Base-by-base conservation (phyloP, 2,113 vertebrate genomes). In the Suncus etruscus region DNA sequence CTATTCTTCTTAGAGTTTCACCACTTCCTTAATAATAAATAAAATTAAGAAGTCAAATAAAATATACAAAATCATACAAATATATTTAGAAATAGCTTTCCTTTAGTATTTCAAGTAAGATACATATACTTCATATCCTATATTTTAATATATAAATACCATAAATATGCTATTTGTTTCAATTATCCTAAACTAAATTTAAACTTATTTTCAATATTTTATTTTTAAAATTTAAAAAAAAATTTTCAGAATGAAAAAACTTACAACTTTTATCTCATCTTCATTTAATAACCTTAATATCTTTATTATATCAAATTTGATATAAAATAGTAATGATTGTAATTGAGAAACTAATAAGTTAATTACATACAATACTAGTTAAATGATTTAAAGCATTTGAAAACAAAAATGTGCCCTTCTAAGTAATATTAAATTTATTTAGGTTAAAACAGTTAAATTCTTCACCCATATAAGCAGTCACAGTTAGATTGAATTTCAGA, bases 251-350 rank as follows among this genome's bases (percentile, higher is more conserved):
- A 89, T 84, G 39, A 87, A 16, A 80, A 80, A 31, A 63, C 6
- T 86, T 8, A 79, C 3, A 92, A 83, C 5, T 75, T 69, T 78
- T 65, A 82, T 63, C 29, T 90, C 54, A 70, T 45, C 72, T 86
- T 79, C 31, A 93, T 70, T 90, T 79, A 5, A 39, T 83, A 91
- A 78, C 1, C 15, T 79, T 93, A 75, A 68, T 86, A 78, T 85
- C 80, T 32, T 82, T 6, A 47, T 79, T 48, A 66, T 66, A 82
- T 78, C 82, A 87, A 90, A 93, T 65, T 1, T 81, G 65, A 76
- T 80, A 81, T 80, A 58, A 54, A 29, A 73, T 51, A 63, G 86
- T 79, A 89, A 58, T 68, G 1, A 7, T 77, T 45, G 14, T 79
- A 83, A 39, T 83, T 91, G 72, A 88, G 51, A 14, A 78, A 66